These are phyloP conservation scores for Stichodactyla mertensii DNA, from an alignment of 64 coral and sea anemone species.

Conservation along the genomic window DNA sequence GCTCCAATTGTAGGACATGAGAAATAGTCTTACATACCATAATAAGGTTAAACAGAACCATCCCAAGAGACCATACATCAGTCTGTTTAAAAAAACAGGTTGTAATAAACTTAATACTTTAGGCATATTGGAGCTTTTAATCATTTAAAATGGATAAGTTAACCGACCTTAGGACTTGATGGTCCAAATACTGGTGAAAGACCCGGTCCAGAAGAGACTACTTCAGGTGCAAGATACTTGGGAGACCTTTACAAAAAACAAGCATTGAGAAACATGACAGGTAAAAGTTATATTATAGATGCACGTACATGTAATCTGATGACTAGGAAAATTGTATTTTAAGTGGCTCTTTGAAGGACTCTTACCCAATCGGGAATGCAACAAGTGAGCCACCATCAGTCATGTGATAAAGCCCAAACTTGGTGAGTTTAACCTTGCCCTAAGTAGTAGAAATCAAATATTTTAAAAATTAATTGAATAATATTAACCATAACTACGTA, in stretches of 20 bases:
- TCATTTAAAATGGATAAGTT: background rate
- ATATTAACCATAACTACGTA: background rate
- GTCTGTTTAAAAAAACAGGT: constrained; percentile 31
- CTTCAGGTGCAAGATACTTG: constrained; percentile 87
- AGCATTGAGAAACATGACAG: background rate
- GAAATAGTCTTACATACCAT: constrained; percentile 33
- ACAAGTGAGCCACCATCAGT: constrained; percentile 75
- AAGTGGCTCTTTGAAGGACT: background rate
- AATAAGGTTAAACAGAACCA: constrained; percentile 79
- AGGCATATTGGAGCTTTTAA: background rate
- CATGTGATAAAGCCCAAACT: constrained; percentile 81
- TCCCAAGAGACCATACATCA: constrained; percentile 95
- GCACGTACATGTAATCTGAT: background rate
- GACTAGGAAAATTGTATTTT: no score
- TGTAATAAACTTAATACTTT: background rate
- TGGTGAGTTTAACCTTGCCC: constrained; percentile 82
- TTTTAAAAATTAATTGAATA: no score
- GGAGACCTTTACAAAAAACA: constrained; percentile 51
- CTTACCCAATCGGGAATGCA: constrained; percentile 90
- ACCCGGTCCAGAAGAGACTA: constrained; percentile 65
- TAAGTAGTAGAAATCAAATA: constrained; percentile 1
- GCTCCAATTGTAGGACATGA: no score
- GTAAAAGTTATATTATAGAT: no score
- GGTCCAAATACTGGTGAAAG: constrained; percentile 80
- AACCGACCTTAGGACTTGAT: constrained; percentile 81